These are phyloP conservation scores for Zootermopsis nevadensis DNA, from an alignment of 2,888 invertebrate genomes.

Conservation along the genomic window DNA sequence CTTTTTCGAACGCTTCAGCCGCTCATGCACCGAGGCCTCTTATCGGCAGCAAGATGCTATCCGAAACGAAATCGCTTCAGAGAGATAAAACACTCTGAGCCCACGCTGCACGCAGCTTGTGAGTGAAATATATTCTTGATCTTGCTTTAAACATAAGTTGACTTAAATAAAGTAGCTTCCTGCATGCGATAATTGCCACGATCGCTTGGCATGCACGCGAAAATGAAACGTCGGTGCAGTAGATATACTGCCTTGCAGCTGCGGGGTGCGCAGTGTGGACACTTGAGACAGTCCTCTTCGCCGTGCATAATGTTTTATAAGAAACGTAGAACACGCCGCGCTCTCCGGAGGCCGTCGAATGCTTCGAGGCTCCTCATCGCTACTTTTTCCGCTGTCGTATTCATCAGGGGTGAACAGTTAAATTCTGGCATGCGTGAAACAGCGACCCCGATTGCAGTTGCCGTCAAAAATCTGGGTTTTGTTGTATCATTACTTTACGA, in stretches of 20 bases:
- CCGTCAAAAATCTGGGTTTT: too few relatives aligned
- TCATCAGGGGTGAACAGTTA: too few relatives aligned
- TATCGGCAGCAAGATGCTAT: constrained; percentile 8
- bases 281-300: neutral
- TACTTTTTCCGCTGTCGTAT: too few relatives aligned
- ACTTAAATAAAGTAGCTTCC: constrained; percentile 29
- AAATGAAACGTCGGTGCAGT: constrained; percentile 28
- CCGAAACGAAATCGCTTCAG: constrained; percentile 29
- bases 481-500: too few relatives aligned
- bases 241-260: constrained; percentile 17
- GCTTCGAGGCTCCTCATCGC: too few relatives aligned
- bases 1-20: neutral
- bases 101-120: constrained; percentile 1
- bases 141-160: constrained; percentile 25
- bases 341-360: too few relatives aligned
- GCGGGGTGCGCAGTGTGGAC: neutral
- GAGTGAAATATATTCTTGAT: constrained; percentile 30
- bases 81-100: neutral
- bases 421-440: too few relatives aligned
- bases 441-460: too few relatives aligned
- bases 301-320: neutral
- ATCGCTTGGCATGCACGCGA: constrained; percentile 26
- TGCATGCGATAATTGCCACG: constrained; percentile 35
- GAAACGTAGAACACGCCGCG: too few relatives aligned
- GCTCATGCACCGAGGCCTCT: neutral